Conservation (phyloP, 1,140 invertebrate genomes). For the Hycleus phaleratus region DNA sequence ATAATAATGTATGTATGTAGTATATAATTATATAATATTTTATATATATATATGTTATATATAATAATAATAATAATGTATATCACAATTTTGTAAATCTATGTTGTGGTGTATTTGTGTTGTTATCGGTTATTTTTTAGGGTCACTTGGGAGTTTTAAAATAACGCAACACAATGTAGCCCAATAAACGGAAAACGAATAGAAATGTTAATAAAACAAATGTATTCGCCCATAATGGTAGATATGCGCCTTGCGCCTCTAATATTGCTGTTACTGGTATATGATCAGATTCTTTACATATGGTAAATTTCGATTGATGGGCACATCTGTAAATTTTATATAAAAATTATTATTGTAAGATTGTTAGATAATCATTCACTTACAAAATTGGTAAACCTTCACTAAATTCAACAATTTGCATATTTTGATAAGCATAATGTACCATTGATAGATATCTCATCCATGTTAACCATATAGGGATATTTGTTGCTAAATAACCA, state of each 20-base stretch:
- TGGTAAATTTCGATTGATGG: slow-evolving; percentile 57
- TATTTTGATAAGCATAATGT: slow-evolving; percentile 79
- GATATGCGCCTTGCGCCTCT: slow-evolving; percentile 52
- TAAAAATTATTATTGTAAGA: neutral
- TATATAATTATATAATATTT: neutral
- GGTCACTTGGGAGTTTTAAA: slow-evolving; percentile 57
- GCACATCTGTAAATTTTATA: slow-evolving; percentile 51
- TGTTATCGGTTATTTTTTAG: neutral
- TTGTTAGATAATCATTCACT: slow-evolving; percentile 33
- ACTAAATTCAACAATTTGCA: slow-evolving; percentile 77
- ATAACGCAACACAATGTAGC: slow-evolving; percentile 68
- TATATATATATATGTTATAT: neutral
- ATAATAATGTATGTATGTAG: slow-evolving; percentile 8
- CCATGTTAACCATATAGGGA: slow-evolving; percentile 74
- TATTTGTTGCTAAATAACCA: slow-evolving; percentile 70
- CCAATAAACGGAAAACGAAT: slow-evolving; percentile 62
- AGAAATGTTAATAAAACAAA: slow-evolving; percentile 65
- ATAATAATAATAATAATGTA: slow-evolving; percentile 10
- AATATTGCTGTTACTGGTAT: slow-evolving; percentile 65
- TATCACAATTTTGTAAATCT: slow-evolving; percentile 24
- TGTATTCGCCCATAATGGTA: slow-evolving; percentile 70
- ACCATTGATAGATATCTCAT: slow-evolving; percentile 72
- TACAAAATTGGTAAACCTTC: slow-evolving; percentile 63
- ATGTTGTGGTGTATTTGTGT: neutral
- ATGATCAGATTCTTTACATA: slow-evolving; percentile 50